Conservation (phyloP, 1,140 invertebrate species). For the Drosophila erecta region DNA sequence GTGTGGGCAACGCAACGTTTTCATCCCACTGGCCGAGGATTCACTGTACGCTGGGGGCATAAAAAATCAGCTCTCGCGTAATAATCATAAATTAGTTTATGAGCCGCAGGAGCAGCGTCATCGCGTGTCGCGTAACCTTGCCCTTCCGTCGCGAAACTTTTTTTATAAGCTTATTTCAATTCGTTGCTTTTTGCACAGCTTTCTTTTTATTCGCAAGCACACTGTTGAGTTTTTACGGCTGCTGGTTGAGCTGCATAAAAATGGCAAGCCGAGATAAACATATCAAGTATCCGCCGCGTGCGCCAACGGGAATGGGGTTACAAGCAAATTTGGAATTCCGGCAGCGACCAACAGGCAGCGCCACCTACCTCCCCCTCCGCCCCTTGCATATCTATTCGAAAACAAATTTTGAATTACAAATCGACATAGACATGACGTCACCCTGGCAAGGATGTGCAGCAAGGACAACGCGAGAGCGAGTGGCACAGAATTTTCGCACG, state of each 20-base stretch:
- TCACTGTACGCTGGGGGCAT: constrained; percentile 50
- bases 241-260: constrained; percentile 67
- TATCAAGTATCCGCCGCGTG: constrained; percentile 31
- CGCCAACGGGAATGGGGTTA: constrained; percentile 18
- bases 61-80: constrained; percentile 81
- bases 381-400: constrained; percentile 73
- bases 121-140: constrained; percentile 80
- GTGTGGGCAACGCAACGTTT: constrained; percentile 38
- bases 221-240: constrained; percentile 78
- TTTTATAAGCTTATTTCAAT: constrained; percentile 4
- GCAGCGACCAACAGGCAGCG: constrained; percentile 12
- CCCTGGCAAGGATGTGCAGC: constrained; percentile 67
- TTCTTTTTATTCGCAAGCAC: constrained; percentile 49
- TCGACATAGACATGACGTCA: constrained; percentile 62
- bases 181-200: constrained; percentile 13
- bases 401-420: constrained; percentile 84
- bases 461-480: constrained; percentile 40
- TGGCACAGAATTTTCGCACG: constrained; percentile 76
- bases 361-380: too few relatives aligned
- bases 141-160: constrained; percentile 47
- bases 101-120: constrained; percentile 60
- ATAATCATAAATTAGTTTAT: constrained; percentile 84
- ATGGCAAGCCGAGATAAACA: constrained; percentile 41
- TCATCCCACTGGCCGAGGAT: constrained; percentile 3
- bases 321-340: constrained; percentile 77